Conservation (phyloP, 1,140 invertebrate species). For the Drosophila albomicans region DNA sequence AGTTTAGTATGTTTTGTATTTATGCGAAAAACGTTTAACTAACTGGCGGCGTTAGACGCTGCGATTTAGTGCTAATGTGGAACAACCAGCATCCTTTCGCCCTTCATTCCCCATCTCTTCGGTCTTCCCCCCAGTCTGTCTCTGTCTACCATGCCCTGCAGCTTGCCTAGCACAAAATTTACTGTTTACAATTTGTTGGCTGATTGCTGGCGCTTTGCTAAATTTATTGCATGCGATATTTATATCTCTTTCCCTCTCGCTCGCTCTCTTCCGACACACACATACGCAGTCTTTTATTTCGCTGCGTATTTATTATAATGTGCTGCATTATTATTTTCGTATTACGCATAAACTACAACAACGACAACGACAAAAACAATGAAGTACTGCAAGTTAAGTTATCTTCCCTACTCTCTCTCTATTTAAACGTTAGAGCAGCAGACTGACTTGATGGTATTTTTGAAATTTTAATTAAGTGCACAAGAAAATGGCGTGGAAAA, state of each 20-base stretch:
- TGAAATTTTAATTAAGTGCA: slow-evolving; percentile 63
- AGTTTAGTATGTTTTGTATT: slow-evolving; percentile 51
- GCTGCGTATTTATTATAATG: slow-evolving; percentile 76
- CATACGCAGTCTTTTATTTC: slow-evolving; percentile 23
- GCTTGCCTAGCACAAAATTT: slow-evolving; percentile 62
- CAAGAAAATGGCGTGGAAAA: slow-evolving; percentile 27
- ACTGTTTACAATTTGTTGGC: slow-evolving; percentile 82
- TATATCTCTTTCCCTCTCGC: slow-evolving; percentile 36
- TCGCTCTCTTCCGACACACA: background rate
- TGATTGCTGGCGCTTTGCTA: slow-evolving; percentile 78
- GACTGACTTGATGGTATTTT: slow-evolving; percentile 32
- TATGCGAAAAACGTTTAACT: slow-evolving; percentile 79
- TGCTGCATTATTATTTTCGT: slow-evolving; percentile 75
- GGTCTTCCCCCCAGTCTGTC: background rate
- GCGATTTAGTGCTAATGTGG: slow-evolving; percentile 81
- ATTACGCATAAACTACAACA: slow-evolving; percentile 46
- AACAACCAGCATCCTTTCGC: slow-evolving; percentile 22
- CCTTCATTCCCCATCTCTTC: background rate
- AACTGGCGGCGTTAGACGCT: slow-evolving; percentile 76
- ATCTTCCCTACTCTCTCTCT: background rate
- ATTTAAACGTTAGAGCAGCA: background rate
- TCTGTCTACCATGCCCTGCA: slow-evolving; percentile 9
- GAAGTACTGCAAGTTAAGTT: slow-evolving; percentile 11
- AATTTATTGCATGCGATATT: slow-evolving; percentile 77
- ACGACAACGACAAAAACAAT: slow-evolving; percentile 9